Evolutionary conservation across 2,113 vertebrate genomes (phyloP), one percentile per base, ranked within the genome.

Genomic region (Meriones unguiculatus): DNA sequence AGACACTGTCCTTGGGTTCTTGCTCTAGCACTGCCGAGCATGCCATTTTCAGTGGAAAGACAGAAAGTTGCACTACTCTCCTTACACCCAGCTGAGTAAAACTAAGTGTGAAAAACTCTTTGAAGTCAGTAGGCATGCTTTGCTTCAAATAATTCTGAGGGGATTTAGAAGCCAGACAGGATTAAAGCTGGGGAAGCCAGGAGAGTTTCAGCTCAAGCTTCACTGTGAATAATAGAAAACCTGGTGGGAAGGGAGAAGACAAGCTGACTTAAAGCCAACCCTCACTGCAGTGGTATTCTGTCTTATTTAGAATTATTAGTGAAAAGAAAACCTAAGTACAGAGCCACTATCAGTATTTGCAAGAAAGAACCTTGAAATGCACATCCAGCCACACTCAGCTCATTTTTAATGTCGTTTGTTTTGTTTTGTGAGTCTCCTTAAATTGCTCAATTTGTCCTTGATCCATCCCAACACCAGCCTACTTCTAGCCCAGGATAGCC

Each of bases 121-220:
- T 97, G 92, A 98, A 96, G 91, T 97, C 73, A 92, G 81, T 86
- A 84, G 86, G 93, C 72, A 82, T 97, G 95, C 85, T 97, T 93
- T 90, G 41, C 92, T 96, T 97, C 72, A 90, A 78, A 96, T 86
- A 96, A 92, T 92, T 96, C 92, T 94, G 81, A 93, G 94, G 62
- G 41, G 85, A 95, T 89, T 96, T 96, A 97, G 76, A 96, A 93
- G n/a, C 80, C 72, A 91, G 72, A 96, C 54, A 89, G 90, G 96
- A 97, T 97, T 97, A 95, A 95, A 90, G 32, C 9, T 94, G 92
- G 50, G 24, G 24, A 41, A n/a, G n/a, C 22, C 54, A 7, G 17
- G 25, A 22, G 54, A 77, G 59, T 69, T n/a, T 78, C 38, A 87
- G 62, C 64, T 95, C 78, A 97, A 80, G 2, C 35, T 95, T 73